Evolutionary conservation across 2,888 invertebrate species (phyloP), one percentile per base, ranked within the genome.

Genomic region (Halictus ligatus): DNA sequence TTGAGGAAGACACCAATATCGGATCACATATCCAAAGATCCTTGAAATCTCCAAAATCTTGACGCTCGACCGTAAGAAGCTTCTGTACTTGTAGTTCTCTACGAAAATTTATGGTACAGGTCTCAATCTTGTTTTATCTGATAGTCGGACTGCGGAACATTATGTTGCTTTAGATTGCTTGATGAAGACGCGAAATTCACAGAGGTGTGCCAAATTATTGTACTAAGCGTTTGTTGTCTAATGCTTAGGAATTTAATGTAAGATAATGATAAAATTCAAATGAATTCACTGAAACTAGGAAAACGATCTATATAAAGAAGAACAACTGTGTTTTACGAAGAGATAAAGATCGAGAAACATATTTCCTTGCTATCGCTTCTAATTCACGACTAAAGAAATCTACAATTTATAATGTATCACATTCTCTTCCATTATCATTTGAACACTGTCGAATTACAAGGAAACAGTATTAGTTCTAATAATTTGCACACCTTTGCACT

Each of bases 101-200:
- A 18, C 35, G 35, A 10, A 77, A 64, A 69, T 64, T 29, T 77
- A 35, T 25, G 50, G 50, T 69, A 54, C 69, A 69, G 69, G 50
- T 77, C 18, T 77, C 12, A 54, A 50, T 40, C 77, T 77, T 77
- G 69, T 69, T 77, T 77, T 50, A 77, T 77, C 54, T 18, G 48
- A 7, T 69, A 77, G 69, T 18, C 25, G 8, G 25, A 40, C 69
- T 69, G 69, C 69, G 69, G 69, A 69, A 40, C 12, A 21, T 69
- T 69, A 40, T 69, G 69, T 18, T 10, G 21, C 8, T 69, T 69
- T 21, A 40, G 69, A 67, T 60, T 60, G 25, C n/a, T 12, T 25
- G 60, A 60, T 40, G 21, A 67, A 35, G 18, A 67, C 35, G 7
- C 2, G 5, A 21, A 69, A 69, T 69, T 40, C 15, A 69, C 40